Percentiles rank a stretch among this genome's conserved stretches.
phyloP scores from a whole-genome alignment of 2,113 vertebrate species.

The Siphamia tubifer region DNA sequence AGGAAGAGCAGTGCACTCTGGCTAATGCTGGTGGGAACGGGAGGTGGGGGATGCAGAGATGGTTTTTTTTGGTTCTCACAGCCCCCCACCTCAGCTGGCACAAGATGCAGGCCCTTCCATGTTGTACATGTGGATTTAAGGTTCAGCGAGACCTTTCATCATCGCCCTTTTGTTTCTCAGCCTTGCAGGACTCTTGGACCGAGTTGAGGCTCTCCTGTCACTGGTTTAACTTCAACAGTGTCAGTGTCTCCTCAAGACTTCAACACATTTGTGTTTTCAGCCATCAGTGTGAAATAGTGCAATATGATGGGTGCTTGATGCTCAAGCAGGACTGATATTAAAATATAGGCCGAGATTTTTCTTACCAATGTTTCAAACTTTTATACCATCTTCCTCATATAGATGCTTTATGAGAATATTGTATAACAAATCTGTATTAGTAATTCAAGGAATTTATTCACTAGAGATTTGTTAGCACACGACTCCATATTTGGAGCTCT shows the following conservation, averaged over 20 bases:
- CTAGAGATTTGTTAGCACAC: conserved; percentile 81
- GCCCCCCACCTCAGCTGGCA: conserved; percentile 42
- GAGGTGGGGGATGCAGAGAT: neutral
- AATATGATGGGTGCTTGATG: conserved; percentile 82
- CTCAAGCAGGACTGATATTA: conserved; percentile 78
- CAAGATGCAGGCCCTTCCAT: conserved; percentile 73
- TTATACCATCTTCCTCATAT: conserved; percentile 79
- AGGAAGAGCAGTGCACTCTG: conserved; percentile 73
- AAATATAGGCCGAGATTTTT: conserved; percentile 68
- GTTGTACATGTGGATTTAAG: conserved; percentile 51
- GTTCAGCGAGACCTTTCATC: conserved; percentile 53
- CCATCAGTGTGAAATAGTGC: conserved; percentile 76
- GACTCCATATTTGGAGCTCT: conserved; percentile 80
- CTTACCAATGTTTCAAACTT: conserved; percentile 72
- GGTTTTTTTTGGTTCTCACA: too few species aligned
- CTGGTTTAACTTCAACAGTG: conserved; percentile 62
- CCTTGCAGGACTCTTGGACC: conserved; percentile 71
- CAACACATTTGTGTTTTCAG: conserved; percentile 79
- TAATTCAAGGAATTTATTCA: conserved; percentile 83
- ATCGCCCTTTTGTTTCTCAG: conserved; percentile 72
- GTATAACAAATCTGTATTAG: conserved; percentile 79
- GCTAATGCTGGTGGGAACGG: conserved; percentile 51
- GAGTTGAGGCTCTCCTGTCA: conserved; percentile 62
- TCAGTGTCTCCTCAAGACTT: conserved; percentile 65
- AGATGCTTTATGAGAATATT: conserved; percentile 75